Evolutionary conservation across 2,113 vertebrate species (phyloP).

Genomic region (Rhombomys opimus): DNA sequence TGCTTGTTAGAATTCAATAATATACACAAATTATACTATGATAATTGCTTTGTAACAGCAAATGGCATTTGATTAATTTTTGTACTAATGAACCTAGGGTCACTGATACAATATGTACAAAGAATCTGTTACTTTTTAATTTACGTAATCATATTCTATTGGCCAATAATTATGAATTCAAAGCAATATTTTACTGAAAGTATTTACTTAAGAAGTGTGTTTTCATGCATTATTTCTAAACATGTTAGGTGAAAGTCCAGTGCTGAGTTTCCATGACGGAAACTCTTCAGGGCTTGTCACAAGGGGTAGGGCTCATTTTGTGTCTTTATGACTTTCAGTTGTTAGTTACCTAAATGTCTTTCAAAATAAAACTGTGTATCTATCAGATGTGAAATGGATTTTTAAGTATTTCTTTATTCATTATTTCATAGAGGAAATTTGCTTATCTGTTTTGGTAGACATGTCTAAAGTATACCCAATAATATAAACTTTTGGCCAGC

Average conservation of each 20-base stretch:
- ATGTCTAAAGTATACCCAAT: background rate
- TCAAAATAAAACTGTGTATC: constrained; percentile 58
- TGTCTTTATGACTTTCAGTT: constrained; percentile 38
- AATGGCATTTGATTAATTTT: background rate
- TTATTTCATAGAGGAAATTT: background rate
- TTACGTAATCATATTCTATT: constrained; percentile 24
- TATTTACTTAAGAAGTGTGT: background rate
- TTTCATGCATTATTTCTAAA: constrained; percentile 24
- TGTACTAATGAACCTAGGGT: background rate
- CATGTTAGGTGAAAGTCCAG: constrained; percentile 17
- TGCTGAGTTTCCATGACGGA: constrained; percentile 11
- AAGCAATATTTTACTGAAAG: background rate
- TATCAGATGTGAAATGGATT: constrained; percentile 28
- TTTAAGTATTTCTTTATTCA: background rate
- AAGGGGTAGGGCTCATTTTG: constrained; percentile 65
- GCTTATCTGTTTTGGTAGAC: background rate
- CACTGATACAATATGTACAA: background rate
- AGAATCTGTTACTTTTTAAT: constrained; percentile 21
- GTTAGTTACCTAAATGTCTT: constrained; percentile 56
- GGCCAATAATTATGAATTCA: background rate
- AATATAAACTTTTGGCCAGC: background rate
- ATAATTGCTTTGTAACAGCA: background rate
- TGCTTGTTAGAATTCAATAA: background rate
- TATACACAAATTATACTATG: background rate
- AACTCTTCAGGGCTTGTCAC: constrained; percentile 54